Base-by-base conservation (phyloP, 2,888 invertebrate species). In the Protophormia terraenovae region DNA sequence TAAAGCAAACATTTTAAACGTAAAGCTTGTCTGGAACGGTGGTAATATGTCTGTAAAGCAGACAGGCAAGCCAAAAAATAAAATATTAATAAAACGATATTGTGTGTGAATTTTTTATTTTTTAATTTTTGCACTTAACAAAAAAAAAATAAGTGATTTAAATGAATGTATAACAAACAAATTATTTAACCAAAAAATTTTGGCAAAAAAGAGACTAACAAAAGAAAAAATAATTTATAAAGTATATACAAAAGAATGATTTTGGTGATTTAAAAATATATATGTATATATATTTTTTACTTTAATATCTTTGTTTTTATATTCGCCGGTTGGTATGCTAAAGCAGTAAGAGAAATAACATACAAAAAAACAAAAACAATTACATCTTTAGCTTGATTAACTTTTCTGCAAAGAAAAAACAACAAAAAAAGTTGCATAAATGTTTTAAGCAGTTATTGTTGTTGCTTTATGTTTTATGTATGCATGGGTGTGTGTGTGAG, bases 21-120 rank as follows among this genome's bases (percentile, higher is more conserved):
- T 47, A 45, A 60, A 85, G 78, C 78, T 82, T 71, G 73, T 64
- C 41, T 50, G 38, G 47, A 79, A 73, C 69, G 78, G 82, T 47
- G 69, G 76, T 55, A 38, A 60, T 7, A 55, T 78, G 58, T 78
- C 60, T 24, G 24, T 50, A 27, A 35, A 66, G 24, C 16, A 67
- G 41, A 55, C 22, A 27, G n/a, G 1, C 24, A 32, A n/a, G 41
- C 7, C n/a, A 47, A 32, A 14, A 27, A 24, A 27, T 7, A 62
- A 22, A 8, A 8, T 22, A 35, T 35, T 19, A 41, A 41, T 14
- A 24, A 19, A 32, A 50, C 35, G 19, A 12, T 53, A 53, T n/a
- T 14, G 19, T 67, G 22, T 38, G 19, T 50, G 32, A 3, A 10
- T 47, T 62, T 53, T 19, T 41, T 66, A 22, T 38, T 64, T 60